Base-by-base conservation (phyloP, 2,797 vertebrate species). In the Dendrocincla tyrannina region DNA sequence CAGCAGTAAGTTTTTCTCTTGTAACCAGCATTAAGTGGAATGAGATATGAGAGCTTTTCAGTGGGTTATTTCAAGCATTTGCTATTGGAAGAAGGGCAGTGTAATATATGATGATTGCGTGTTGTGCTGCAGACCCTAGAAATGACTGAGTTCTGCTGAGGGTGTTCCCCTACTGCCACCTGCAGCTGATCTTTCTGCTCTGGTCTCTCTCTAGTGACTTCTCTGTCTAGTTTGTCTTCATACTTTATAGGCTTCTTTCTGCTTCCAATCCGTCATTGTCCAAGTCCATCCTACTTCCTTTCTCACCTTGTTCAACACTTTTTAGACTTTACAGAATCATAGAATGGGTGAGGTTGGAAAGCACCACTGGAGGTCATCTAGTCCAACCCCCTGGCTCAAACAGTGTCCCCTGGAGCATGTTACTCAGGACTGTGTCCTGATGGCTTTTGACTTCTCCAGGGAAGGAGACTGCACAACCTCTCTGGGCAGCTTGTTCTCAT, bases 71-170 rank as follows among this genome's bases (percentile, higher is more conserved):
- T 28, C 50, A 33, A 69, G 22, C 76, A 11, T 16, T 60, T 10
- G 2, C 52, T 81, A 12, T 9, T 68, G 62, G 22, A 56, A 33
- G 69, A 66, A 66, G 10, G 64, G 24, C 50, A n/a, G 19, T 19
- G 30, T 87, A 46, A 46, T 33, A 8, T 0, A 1, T 3, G 28
- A 35, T 73, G 25, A 35, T 68, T 63, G n/a, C 35, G 5, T 0
- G 0, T 32, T 58, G 17, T 63, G 10, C 28, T 35, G n/a, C 17
- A 17, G n/a, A 27, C 46, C 20, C 7, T 64, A 13, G 32, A 22
- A 82, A 50, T 39, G 50, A 20, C 32, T 27, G 63, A 70, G 7
- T 49, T 80, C 33, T 84, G 15, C 9, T n/a, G 73, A 46, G 32
- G 42, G 17, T 13, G 0, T 92, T 85, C 8, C 11, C 11, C 23